Conservation (phyloP, 2,797 vertebrate species). For the Meda fulgida region DNA sequence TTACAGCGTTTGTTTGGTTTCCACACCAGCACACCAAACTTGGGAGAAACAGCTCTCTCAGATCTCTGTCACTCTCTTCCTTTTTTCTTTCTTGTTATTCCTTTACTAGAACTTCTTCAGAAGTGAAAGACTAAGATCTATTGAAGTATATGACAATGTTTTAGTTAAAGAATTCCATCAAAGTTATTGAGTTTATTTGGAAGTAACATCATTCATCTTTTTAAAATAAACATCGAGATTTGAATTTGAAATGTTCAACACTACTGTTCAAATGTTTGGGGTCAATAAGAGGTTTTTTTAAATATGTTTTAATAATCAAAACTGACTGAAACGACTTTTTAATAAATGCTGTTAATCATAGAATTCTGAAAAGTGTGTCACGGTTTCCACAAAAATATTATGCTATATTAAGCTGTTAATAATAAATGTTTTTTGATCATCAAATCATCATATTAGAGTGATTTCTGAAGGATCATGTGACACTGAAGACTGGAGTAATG, state of each 20-base stretch:
- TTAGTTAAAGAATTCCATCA: slow-evolving; percentile 27
- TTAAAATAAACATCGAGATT: neutral
- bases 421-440: neutral
- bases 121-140: slow-evolving; percentile 38
- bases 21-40: slow-evolving; percentile 85
- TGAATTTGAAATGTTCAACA: neutral
- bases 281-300: too few species aligned
- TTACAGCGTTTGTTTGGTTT: slow-evolving; percentile 68
- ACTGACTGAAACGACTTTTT: too few species aligned
- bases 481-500: neutral
- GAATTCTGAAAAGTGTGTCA: neutral
- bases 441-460: neutral
- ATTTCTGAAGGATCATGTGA: neutral
- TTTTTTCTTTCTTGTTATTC: slow-evolving; percentile 58
- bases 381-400: neutral
- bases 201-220: too few species aligned
- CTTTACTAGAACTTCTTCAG: slow-evolving; percentile 70
- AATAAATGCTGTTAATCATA: too few species aligned
- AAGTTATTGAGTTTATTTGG: slow-evolving; percentile 19
- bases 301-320: too few species aligned
- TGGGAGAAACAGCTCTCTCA: slow-evolving; percentile 78
- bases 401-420: neutral
- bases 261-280: too few species aligned
- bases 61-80: slow-evolving; percentile 12
- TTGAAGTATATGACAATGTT: too few species aligned